phyloP scores from a whole-genome alignment of 2,797 vertebrate genomes.

The Hipposideros larvatus region DNA sequence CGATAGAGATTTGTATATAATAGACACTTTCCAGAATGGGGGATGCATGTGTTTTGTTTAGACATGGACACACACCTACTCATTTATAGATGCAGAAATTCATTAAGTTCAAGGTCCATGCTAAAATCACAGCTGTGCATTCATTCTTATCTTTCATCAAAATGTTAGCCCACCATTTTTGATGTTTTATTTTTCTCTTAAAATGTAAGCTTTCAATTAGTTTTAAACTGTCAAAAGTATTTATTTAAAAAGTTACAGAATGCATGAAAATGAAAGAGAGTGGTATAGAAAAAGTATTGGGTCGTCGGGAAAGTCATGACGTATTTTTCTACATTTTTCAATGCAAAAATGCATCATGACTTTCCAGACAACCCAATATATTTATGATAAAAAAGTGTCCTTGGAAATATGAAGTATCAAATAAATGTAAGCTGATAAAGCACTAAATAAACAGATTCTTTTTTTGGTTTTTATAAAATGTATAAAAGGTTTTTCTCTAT shows the following conservation, averaged over 20 bases:
- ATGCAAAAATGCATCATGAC: no score
- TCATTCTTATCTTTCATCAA: conserved; percentile 15
- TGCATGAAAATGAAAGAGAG: conserved; percentile 10
- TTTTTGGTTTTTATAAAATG: neutral
- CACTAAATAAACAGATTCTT: neutral
- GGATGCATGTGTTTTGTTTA: neutral
- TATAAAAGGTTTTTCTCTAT: neutral
- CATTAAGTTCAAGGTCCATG: neutral
- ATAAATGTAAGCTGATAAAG: conserved; percentile 37
- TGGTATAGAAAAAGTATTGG: neutral
- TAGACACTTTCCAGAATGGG: neutral
- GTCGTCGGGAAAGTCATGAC: no score
- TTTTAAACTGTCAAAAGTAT: conserved; percentile 30
- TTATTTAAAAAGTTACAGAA: neutral
- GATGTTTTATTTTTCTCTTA: conserved; percentile 40
- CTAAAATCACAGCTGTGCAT: neutral
- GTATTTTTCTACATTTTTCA: no score
- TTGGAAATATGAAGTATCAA: conserved; percentile 36
- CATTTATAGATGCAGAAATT: neutral
- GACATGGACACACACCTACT: neutral
- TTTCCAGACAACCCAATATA: no score
- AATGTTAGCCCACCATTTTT: neutral
- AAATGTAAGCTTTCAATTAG: conserved; percentile 40
- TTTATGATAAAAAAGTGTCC: conserved; percentile 26
- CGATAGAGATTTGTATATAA: neutral